Evolutionary conservation across 2,888 invertebrate species (phyloP).

Genomic region (Ditylenchus weischeri): DNA sequence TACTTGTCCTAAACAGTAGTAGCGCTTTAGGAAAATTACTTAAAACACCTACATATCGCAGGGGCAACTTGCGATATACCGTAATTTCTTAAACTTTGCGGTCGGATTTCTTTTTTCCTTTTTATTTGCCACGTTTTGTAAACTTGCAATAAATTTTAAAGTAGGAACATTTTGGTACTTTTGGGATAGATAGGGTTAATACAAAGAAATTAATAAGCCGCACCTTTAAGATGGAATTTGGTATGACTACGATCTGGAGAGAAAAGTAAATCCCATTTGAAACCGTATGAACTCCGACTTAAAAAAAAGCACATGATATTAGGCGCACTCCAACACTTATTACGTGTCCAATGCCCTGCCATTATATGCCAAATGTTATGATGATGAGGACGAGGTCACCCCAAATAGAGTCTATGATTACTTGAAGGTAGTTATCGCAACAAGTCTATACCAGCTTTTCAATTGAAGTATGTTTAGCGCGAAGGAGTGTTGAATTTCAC

Average conservation of each 20-base stretch:
- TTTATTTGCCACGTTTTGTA: too few species aligned
- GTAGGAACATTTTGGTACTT: too few species aligned
- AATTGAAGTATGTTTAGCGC: constrained; percentile 35
- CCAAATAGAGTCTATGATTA: constrained; percentile 56
- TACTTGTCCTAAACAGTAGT: too few species aligned
- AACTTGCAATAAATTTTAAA: too few species aligned
- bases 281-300: not conserved
- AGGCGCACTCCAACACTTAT: constrained; percentile 52
- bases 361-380: constrained; percentile 59
- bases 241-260: constrained; percentile 57
- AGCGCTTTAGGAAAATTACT: too few species aligned
- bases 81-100: too few species aligned
- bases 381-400: constrained; percentile 51
- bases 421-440: constrained; percentile 41
- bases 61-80: too few species aligned
- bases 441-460: not conserved
- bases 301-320: not conserved
- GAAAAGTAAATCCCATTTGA: constrained; percentile 30
- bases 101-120: too few species aligned
- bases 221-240: constrained; percentile 65
- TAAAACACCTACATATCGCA: too few species aligned
- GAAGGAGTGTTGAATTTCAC: constrained; percentile 58
- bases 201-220: too few species aligned
- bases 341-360: constrained; percentile 61
- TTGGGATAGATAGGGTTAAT: too few species aligned